These are phyloP conservation scores for Rhizomys pruinosus DNA, from an alignment of 2,113 vertebrate genomes.

Conservation along the genomic window DNA sequence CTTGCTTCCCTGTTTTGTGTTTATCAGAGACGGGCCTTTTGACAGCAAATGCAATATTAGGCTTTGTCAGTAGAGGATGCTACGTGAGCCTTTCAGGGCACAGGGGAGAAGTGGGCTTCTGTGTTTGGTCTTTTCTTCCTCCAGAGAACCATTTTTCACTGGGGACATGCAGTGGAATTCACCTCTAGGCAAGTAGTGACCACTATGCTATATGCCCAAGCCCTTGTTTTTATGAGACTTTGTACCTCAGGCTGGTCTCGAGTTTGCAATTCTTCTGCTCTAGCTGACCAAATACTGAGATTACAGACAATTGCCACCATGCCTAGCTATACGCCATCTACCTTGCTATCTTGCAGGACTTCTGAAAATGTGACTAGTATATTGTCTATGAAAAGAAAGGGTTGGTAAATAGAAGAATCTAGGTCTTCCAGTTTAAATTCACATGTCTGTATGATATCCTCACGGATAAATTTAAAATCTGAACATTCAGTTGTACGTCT, in stretches of 20 bases:
- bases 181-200: background rate
- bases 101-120: background rate
- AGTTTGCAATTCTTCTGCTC: background rate
- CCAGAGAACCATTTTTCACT: background rate
- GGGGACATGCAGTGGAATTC: background rate
- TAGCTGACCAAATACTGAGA: background rate
- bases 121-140: background rate
- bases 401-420: background rate
- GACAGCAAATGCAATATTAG: background rate
- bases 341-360: background rate
- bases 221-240: background rate
- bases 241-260: background rate
- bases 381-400: background rate
- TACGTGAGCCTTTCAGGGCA: background rate
- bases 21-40: background rate
- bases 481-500: background rate
- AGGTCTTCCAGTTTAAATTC: background rate
- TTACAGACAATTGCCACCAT: background rate
- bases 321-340: background rate
- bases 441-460: background rate
- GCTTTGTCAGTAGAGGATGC: background rate
- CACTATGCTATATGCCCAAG: background rate
- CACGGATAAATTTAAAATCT: conserved; percentile 33
- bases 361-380: background rate
- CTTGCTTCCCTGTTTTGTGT: background rate